Evolutionary conservation across 2,113 vertebrate genomes (phyloP).

Genomic region (Alethe castanea): DNA sequence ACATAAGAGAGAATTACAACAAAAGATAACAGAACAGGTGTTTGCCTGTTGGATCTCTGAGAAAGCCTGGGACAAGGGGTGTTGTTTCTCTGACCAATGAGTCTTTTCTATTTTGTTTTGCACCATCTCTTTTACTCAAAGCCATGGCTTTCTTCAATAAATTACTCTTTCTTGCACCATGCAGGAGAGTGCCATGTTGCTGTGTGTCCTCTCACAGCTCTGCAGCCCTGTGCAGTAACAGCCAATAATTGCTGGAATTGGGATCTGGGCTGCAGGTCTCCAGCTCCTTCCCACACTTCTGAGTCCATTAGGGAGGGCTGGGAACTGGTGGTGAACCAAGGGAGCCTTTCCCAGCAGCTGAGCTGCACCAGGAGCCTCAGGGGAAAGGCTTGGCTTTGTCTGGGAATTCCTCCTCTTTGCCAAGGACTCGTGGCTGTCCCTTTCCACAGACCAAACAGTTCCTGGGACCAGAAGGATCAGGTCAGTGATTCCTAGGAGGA

Average conservation of each 20-base stretch:
- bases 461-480: neutral
- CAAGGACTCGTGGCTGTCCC: neutral
- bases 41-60: no score
- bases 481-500: neutral
- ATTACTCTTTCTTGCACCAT: no score
- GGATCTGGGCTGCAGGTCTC: neutral
- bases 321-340: neutral
- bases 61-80: no score
- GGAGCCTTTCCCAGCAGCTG: neutral
- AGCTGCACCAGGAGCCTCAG: neutral
- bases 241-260: neutral
- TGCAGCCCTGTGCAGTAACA: no score
- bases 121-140: no score
- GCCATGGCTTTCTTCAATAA: no score
- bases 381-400: neutral
- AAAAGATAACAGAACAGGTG: no score
- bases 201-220: no score
- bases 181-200: no score
- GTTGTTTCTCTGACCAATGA: no score
- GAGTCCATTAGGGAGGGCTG: neutral
- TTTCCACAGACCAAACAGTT: neutral
- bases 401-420: neutral
- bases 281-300: neutral
- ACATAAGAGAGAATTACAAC: no score
- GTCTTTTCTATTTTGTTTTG: no score